Evolutionary conservation across 1,140 invertebrate genomes (phyloP), one percentile per base, ranked within the genome.

Genomic region (Philotrypesis tridentata): DNA sequence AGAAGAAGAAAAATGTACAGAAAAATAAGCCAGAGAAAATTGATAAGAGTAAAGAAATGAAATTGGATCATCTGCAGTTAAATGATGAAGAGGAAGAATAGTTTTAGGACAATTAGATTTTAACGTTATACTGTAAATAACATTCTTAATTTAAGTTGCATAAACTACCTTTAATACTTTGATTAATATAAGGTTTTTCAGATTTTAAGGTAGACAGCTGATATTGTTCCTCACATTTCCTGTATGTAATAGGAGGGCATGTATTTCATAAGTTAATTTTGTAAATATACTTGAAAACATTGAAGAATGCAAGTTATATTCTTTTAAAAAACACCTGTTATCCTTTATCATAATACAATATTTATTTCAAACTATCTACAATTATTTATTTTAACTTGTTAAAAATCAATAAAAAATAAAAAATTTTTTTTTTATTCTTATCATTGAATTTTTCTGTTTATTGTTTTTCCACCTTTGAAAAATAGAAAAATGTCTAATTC

Each of bases 11-110:
- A 85, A 83, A 85, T 73, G 90, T 86, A 83, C 92, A 91, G 87
- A 88, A 89, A 77, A 90, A 85, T 68, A 86, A 85, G 82, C 84
- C 70, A 71, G 85, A 82, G 23, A 89, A 89, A 85, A 78, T 89
- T 63, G 80, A 89, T 86, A 85, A 87, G 37, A 82, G 83, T 9
- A 89, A 86, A 78, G 89, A 93, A 84, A 85, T 94, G 31, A 93
- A 93, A 89, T 86, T 96, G 0, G 92, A 93, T 85, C 95, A 96
- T 89, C 90, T 96, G 61, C 90, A 92, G 85, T 93, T 94, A 60
- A 87, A 92, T 55, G 91, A 93, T 84, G 91, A 94, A 23, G 93
- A 93, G 82, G 90, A 90, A 73, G 70, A 85, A 76, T 82, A 43
- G 55, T 25, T 65, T 65, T 63, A 72, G 68, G 23, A 4, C 27